Evolutionary conservation across 2,888 invertebrate genomes (phyloP), one percentile per base, ranked within the genome.

Genomic region (Acleris holmiana): DNA sequence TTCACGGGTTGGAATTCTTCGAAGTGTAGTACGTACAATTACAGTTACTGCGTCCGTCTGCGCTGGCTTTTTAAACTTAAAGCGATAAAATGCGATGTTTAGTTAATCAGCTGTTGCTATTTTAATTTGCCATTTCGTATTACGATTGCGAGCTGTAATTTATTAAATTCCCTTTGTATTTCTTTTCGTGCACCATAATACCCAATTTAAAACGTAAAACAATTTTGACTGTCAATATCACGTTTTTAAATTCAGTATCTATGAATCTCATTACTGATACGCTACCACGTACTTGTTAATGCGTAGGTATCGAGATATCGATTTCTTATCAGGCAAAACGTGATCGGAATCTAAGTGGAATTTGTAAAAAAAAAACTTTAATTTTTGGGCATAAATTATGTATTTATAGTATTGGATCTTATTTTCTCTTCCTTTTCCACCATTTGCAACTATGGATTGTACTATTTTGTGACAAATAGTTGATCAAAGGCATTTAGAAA

Each of bases 101-200:
- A 23, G 46, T 51, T 23, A 64, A 54, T 64, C 58, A 64, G 58
- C 64, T 64, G 64, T 54, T 59, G 46, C 57, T 47, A 51, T 57
- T 53, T 58, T 25, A 54, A 19, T 40, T 48, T 54, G 25, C 41
- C 58, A 48, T 53, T 53, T 58, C n/a, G 47, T 29, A 15, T 47
- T 47, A 7, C 19, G 23, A 13, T 6, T 57, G 40, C 56, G 10
- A 53, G 46, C 19, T 54, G 40, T 35, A 35, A 35, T 13, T 35
- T n/a, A 35, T 40, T n/a, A 58, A 21, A 35, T 53, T 35, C 6
- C 29, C 4, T 19, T 8, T 13, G 8, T 41, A 19, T 41, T 41
- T 4, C 49, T 15, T 29, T 51, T 6, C 18, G 18, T 35, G 13
- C 13, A 0, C 35, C 13, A 35, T 2, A 8, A 8, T 7, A 8